Evolutionary conservation across 1,140 invertebrate species (phyloP).

Genomic region (Caerostris extrusa): DNA sequence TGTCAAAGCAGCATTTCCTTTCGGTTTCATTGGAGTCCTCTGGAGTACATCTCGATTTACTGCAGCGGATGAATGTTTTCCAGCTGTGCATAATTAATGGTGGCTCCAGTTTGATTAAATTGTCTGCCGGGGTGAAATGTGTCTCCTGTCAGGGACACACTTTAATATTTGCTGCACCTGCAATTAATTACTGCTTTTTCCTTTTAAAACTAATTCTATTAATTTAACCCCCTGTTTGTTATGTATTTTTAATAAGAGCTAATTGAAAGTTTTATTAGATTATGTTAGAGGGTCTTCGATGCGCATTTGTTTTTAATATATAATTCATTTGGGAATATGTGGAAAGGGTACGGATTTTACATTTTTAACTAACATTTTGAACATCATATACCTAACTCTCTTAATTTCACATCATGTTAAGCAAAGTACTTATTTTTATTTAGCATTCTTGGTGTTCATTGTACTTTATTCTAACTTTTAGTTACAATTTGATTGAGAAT

Average conservation of each 20-base stretch:
- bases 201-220: conserved; percentile 23
- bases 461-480: too few species aligned
- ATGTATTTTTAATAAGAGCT: neutral
- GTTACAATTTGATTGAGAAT: too few species aligned
- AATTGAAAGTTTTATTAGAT: neutral
- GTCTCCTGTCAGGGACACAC: neutral
- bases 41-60: neutral
- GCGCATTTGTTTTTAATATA: neutral
- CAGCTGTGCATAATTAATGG: conserved; percentile 6
- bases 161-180: neutral
- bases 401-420: too few species aligned
- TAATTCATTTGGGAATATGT: neutral
- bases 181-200: neutral
- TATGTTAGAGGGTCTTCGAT: neutral
- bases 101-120: neutral
- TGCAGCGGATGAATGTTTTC: neutral
- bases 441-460: too few species aligned
- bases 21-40: neutral
- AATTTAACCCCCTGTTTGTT: neutral
- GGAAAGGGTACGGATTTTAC: too few species aligned
- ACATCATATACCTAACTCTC: too few species aligned
- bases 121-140: neutral
- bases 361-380: too few species aligned
- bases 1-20: conserved; percentile 8
- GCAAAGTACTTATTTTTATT: too few species aligned